Base-by-base conservation (phyloP, 2,113 vertebrate genomes). In the Phalacrocorax brasilianus region DNA sequence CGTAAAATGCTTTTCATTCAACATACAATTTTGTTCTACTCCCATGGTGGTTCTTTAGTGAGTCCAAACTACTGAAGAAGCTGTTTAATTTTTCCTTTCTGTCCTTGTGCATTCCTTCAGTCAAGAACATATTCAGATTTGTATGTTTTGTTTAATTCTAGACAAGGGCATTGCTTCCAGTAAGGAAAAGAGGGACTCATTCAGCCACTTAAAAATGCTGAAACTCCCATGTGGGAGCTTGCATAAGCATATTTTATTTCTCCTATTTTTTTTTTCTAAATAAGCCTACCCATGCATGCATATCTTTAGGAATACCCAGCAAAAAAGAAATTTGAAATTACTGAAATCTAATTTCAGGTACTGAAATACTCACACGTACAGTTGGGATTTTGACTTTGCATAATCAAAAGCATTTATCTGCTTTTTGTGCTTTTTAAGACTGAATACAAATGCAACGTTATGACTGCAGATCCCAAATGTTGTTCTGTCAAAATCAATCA, bases 41-140 rank as follows among this genome's bases (percentile, higher is more conserved):
- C 93, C 75, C 93, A 40, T 93, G 92, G 79, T 96, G 81, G 62
- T 62, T 96, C 80, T 92, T 95, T 33, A 92, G 86, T 74, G 89
- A 84, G 62, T 94, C 59, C 42, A 88, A 96, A 91, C 96, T 94
- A 92, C 96, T 90, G 78, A 95, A 95, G 93, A 96, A 96, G 93
- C 62, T 0, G 11, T 93, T 93, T 78, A 73, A 79, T 93, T 95
- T 95, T 87, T 70, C 47, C 20, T 94, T 92, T 95, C 50, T 94
- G 53, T 78, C 38, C 32, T 66, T 91, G 33, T 76, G 81, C 75
- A 88, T 95, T 77, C 45, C 58, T 89, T 77, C 66, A 79, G 55
- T 95, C 45, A 77, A 89, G 76, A 93, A 62, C 68, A 44, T 83
- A 72, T 93, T 85, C 82, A 92, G 72, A 61, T 82, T 87, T 92